Evolutionary conservation across 92 coral and sea anemone species (phyloP).

Genomic region (Heteractis magnifica): DNA sequence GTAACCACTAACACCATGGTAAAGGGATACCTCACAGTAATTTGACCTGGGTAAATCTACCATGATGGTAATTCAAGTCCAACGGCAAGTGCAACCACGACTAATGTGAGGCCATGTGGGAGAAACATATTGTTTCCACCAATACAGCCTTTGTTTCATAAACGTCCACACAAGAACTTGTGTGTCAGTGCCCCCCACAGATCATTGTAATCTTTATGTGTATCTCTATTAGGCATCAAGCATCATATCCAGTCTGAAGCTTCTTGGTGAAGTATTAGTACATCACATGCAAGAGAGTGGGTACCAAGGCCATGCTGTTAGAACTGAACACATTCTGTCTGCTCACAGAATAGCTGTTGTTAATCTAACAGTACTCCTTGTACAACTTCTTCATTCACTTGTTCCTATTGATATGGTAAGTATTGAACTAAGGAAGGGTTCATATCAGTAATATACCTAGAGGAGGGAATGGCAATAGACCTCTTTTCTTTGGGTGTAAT

Average conservation of each 20-base stretch:
- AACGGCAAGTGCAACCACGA: no score
- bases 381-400: slow-evolving; percentile 64
- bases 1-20: no score
- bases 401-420: slow-evolving; percentile 78
- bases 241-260: slow-evolving; percentile 50
- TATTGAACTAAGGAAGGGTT: no score
- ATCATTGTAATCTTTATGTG: not conserved
- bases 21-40: no score
- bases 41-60: no score
- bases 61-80: no score
- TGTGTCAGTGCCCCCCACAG: not conserved
- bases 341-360: slow-evolving; percentile 72
- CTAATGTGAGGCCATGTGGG: no score
- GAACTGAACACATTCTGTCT: slow-evolving; percentile 29
- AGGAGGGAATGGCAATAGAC: no score
- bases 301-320: slow-evolving; percentile 28
- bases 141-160: no score
- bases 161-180: not conserved
- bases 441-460: no score
- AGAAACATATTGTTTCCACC: no score
- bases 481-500: no score
- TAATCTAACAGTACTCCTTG: slow-evolving; percentile 61
- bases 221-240: slow-evolving; percentile 47
- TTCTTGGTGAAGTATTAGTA: slow-evolving; percentile 65
- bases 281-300: slow-evolving; percentile 61